Conservation (phyloP, 2,888 invertebrate genomes). For the Drosophila quinaria region DNA sequence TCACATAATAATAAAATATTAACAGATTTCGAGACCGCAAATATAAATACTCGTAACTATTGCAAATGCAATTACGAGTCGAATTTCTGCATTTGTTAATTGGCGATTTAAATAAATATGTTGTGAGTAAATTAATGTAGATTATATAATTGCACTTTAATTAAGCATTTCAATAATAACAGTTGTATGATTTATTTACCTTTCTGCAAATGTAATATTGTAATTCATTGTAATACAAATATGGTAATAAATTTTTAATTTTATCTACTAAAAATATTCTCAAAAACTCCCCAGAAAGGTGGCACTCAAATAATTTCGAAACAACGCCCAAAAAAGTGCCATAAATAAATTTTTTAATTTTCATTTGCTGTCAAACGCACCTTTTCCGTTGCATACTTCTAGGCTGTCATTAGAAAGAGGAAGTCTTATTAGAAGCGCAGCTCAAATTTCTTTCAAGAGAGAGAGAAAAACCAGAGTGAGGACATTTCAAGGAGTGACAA, state of each 20-base stretch:
- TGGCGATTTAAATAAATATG: not conserved
- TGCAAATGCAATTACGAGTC: conserved; percentile 7
- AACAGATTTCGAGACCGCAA: conserved; percentile 1
- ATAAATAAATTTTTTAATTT: conserved; percentile 57
- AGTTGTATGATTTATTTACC: no score
- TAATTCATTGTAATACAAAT: not conserved
- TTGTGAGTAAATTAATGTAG: not conserved
- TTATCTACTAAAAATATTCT: not conserved
- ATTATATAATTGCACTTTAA: no score
- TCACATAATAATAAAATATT: conserved; percentile 10
- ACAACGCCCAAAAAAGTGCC: conserved; percentile 27
- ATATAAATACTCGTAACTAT: conserved; percentile 10
- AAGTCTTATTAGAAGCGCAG: conserved; percentile 22
- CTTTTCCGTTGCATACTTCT: conserved; percentile 56
- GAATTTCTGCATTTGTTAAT: conserved; percentile 1
- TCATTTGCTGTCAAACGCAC: conserved; percentile 43
- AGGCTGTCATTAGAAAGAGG: conserved; percentile 36
- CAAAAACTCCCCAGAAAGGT: not conserved
- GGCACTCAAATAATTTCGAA: not conserved
- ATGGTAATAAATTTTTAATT: not conserved
- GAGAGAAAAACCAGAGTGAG: not conserved
- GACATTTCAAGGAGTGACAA: conserved; percentile 40
- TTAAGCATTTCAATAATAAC: not conserved
- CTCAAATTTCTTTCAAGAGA: conserved; percentile 6
- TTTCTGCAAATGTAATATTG: no score